phyloP scores from a whole-genome alignment of 2,113 vertebrate genomes.

The Lonchura striata region DNA sequence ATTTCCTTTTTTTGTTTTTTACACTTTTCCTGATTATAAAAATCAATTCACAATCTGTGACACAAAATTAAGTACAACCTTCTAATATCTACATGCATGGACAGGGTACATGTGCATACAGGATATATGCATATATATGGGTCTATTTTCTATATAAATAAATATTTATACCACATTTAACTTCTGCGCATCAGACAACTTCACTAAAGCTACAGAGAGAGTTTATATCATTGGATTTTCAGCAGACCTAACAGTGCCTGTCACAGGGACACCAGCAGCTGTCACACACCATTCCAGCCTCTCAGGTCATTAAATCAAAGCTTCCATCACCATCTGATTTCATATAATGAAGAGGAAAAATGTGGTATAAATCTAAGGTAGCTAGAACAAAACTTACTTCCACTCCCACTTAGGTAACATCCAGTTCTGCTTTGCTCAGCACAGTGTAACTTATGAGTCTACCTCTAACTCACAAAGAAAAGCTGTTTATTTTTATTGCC shows the following conservation, averaged over 20 bases:
- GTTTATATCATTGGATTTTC: neutral
- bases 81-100: slow-evolving; percentile 27
- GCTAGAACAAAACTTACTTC: neutral
- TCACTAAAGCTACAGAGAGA: neutral
- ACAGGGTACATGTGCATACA: slow-evolving; percentile 22
- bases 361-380: slow-evolving; percentile 51
- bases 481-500: slow-evolving; percentile 44
- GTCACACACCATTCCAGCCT: neutral
- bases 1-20: neutral
- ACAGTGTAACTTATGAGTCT: neutral
- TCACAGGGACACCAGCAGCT: neutral
- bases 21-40: slow-evolving; percentile 9
- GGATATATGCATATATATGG: slow-evolving; percentile 5
- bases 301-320: neutral
- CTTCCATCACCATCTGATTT: neutral
- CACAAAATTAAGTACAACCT: slow-evolving; percentile 30
- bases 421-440: slow-evolving; percentile 36
- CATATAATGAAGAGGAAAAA: slow-evolving; percentile 4
- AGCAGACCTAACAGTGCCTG: neutral
- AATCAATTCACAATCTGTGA: slow-evolving; percentile 11
- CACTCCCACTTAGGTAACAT: neutral
- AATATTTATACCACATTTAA: slow-evolving; percentile 61
- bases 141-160: slow-evolving; percentile 30
- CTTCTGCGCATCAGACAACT: neutral
- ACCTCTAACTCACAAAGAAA: slow-evolving; percentile 13